A percentile compares a stretch with the other conserved stretches of the same genome.
Evolutionary conservation across 30 jellyfish, hydroid and myxozoan species (phyloP).

Genomic region (Nemopilema nomurai): DNA sequence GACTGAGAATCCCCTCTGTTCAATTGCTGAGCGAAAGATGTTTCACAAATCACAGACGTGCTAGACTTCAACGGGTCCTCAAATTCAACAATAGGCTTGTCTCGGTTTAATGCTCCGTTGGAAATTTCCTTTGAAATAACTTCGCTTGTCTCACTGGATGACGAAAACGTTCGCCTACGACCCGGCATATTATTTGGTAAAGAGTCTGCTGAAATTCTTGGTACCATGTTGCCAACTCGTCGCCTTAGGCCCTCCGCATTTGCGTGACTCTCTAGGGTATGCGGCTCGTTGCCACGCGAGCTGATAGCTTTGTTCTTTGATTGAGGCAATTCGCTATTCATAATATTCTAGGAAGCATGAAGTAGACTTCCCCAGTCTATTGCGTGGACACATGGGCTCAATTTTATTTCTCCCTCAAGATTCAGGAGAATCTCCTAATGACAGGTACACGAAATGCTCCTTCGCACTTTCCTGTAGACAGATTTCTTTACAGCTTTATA

Average conservation of each 20-base stretch:
- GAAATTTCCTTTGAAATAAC: neutral
- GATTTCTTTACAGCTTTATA: no score
- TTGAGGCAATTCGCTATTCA: neutral
- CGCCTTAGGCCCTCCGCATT: conserved; percentile 43
- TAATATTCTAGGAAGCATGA: neutral
- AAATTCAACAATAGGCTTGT: neutral
- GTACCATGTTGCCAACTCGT: conserved; percentile 50
- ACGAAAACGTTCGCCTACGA: conserved; percentile 7
- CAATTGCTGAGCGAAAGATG: neutral
- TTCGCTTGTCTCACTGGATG: neutral
- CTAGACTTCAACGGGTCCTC: conserved; percentile 9
- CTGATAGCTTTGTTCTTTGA: neutral
- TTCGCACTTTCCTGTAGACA: neutral
- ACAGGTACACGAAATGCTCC: neutral
- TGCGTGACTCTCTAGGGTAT: neutral
- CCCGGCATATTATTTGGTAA: neutral
- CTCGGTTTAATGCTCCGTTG: neutral
- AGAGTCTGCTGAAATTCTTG: conserved; percentile 30
- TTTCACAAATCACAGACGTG: conserved; percentile 11
- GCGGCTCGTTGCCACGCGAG: neutral
- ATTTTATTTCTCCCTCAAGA: neutral
- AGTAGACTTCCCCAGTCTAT: neutral
- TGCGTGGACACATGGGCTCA: neutral
- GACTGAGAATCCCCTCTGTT: conserved; percentile 1
- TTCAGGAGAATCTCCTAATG: neutral